These are phyloP conservation scores for Eulemur rufifrons DNA, from an alignment of 2,113 vertebrate species.

Conservation along the genomic window DNA sequence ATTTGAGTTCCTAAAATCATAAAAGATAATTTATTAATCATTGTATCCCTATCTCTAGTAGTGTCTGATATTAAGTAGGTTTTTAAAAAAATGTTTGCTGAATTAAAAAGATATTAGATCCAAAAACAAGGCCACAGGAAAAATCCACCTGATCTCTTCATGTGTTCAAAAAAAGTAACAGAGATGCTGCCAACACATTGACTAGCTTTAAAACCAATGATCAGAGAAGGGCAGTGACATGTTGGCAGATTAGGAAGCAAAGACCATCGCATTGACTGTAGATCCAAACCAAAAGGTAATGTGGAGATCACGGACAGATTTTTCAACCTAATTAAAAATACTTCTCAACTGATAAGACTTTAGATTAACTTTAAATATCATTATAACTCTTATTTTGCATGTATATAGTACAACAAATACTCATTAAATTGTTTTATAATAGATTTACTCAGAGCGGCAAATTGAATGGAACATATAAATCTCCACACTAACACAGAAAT, in stretches of 20 bases:
- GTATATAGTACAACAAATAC: background rate
- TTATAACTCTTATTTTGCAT: background rate
- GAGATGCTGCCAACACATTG: background rate
- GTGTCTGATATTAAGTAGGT: background rate
- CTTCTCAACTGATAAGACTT: background rate
- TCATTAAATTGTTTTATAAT: background rate
- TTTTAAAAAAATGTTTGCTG: background rate
- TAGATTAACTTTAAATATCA: background rate
- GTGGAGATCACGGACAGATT: background rate
- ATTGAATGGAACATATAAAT: background rate
- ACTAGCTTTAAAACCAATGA: background rate
- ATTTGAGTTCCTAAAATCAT: constrained; percentile 8
- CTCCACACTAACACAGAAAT: background rate
- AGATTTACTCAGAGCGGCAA: background rate
- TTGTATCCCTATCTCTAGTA: background rate
- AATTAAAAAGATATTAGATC: background rate
- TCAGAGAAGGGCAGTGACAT: background rate
- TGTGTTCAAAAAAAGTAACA: background rate
- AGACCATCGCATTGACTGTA: background rate
- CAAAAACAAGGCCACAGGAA: background rate
- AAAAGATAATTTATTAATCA: background rate
- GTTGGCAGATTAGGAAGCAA: background rate
- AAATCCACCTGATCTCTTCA: background rate
- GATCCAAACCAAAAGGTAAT: background rate
- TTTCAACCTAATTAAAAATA: background rate